Percentiles rank a stretch among this genome's conserved stretches.
These are phyloP conservation scores for Ridgeia piscesae DNA, from an alignment of 1,140 invertebrate genomes.

Conservation along the genomic window DNA sequence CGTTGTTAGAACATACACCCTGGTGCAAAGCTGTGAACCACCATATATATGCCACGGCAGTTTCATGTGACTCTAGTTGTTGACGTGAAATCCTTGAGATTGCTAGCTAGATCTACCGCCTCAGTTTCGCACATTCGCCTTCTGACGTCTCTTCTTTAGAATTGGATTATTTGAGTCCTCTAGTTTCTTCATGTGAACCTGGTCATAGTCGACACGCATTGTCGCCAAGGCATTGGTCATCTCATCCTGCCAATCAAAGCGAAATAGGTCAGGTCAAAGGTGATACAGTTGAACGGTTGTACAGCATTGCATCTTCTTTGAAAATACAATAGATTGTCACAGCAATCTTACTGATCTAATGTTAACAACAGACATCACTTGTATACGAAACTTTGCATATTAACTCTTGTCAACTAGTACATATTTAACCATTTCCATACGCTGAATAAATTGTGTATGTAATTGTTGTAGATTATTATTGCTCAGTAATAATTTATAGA, in stretches of 20 bases:
- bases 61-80: background rate
- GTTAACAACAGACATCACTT: conserved; percentile 5
- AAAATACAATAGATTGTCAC: background rate
- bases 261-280: background rate
- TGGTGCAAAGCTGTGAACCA: background rate
- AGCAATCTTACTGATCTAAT: background rate
- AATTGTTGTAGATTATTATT: no score
- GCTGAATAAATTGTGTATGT: no score
- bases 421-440: no score
- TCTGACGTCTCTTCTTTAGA: conserved; percentile 74
- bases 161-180: conserved; percentile 89
- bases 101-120: background rate
- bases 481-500: no score
- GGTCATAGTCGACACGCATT: conserved; percentile 94
- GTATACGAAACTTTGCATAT: background rate
- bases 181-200: conserved; percentile 81
- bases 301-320: background rate
- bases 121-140: conserved; percentile 17
- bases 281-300: background rate
- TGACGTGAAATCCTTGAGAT: background rate
- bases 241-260: conserved; percentile 76
- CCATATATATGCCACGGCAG: background rate
- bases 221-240: conserved; percentile 95
- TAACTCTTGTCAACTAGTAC: no score
- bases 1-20: background rate